Evolutionary conservation across 2,888 invertebrate genomes (phyloP).

Genomic region (Netelia inedita): DNA sequence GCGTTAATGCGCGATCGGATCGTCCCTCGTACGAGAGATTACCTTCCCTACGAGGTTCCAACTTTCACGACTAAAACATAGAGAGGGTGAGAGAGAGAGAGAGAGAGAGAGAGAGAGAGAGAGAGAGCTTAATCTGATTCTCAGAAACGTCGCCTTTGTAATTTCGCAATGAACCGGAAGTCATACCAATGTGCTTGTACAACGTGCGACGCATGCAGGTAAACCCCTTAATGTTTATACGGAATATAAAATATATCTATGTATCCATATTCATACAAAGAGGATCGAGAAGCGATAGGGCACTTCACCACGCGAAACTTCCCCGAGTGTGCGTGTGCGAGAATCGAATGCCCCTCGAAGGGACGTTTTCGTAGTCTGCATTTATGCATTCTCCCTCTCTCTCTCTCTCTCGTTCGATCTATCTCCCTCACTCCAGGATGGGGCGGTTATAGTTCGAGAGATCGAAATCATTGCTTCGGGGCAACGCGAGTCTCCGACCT

Average conservation of each 20-base stretch:
- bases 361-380: slow-evolving; percentile 40
- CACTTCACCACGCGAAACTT: slow-evolving; percentile 14
- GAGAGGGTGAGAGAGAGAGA: too few relatives aligned
- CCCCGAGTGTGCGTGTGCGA: slow-evolving; percentile 5
- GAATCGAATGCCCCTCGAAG: slow-evolving; percentile 32
- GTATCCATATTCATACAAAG: neutral
- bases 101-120: neutral
- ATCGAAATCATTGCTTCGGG: slow-evolving; percentile 79
- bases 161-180: slow-evolving; percentile 19
- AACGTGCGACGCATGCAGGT: slow-evolving; percentile 12
- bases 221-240: neutral
- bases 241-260: slow-evolving; percentile 12
- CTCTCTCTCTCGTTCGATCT: too few relatives aligned
- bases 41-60: neutral
- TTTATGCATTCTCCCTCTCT: slow-evolving; percentile 24
- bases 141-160: slow-evolving; percentile 14
- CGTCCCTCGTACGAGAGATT: slow-evolving; percentile 13
- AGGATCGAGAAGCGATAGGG: slow-evolving; percentile 41
- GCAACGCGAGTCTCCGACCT: slow-evolving; percentile 41
- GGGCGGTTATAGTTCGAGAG: slow-evolving; percentile 76
- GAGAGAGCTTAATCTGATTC: slow-evolving; percentile 39
- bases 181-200: slow-evolving; percentile 5
- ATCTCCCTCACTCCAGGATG: neutral
- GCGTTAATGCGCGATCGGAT: slow-evolving; percentile 35
- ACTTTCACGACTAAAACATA: slow-evolving; percentile 9